Base-by-base conservation (phyloP, 2,888 invertebrate genomes). In the Serrognathus titanus region DNA sequence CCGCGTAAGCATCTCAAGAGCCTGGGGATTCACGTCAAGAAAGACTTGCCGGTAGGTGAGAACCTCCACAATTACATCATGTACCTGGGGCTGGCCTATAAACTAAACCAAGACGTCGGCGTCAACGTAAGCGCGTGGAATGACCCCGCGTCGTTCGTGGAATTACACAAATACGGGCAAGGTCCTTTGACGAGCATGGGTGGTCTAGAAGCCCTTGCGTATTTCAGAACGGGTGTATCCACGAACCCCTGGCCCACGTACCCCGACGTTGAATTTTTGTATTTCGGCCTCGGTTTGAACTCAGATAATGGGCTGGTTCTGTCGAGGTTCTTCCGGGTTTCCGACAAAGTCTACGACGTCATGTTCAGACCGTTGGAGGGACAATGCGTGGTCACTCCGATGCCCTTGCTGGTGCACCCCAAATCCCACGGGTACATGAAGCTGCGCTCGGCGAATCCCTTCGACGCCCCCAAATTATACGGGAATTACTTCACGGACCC, bases 241-340 rank as follows among this genome's bases (percentile, higher is more conserved):
- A 67, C 74, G 3, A 24, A 12, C 6, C 13, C 43, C 8, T 5
- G 35, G 12, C 51, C 35, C 37, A 81, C 82, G 57, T 81, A 81
- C 66, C 89, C 90, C 0, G 89, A 90, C 69, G 81, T 90, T 49
- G 89, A 91, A 71, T 71, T 89, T n/a, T 81, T 90, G 54, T 81
- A 86, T 64, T 76, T 85, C 0, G 84, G 84, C 4, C 84, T 83
- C 74, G 63, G 67, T 4, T 53, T 75, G 31, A 60, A 64, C 16
- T 69, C 70, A 1, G 75, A 74, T 51, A 59, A 50, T 36, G 75
- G 75, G 8, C 7, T 60, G 8, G 55, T 68, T 5, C 69, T 67
- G 55, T 64, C 68, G 52, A 71, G 65, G 54, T 79, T 80, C 66
- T 82, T 87, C 70, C 82, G 83, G 7, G 79, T 87, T 37, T 79